Percentiles rank a stretch among this genome's conserved stretches.
Evolutionary conservation across 2,888 invertebrate species (phyloP).

Genomic region (Schizotus pectinicornis): DNA sequence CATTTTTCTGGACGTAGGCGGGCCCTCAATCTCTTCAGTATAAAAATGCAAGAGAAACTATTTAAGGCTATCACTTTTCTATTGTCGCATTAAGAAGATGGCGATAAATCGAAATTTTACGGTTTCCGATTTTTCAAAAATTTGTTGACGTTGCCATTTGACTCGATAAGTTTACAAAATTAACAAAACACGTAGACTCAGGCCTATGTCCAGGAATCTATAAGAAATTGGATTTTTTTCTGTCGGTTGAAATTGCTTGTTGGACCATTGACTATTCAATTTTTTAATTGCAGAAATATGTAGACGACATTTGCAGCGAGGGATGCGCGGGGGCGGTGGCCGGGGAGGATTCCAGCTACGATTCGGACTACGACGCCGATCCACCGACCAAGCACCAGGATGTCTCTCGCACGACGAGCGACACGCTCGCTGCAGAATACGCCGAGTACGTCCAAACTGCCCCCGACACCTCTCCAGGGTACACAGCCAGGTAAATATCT

Average conservation of each 20-base stretch:
- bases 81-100: not conserved
- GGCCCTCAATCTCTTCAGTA: not conserved
- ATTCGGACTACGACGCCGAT: slow-evolving; percentile 77
- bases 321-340: slow-evolving; percentile 58
- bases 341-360: slow-evolving; percentile 86
- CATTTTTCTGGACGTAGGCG: no score
- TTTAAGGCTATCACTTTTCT: not conserved
- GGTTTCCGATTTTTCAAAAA: no score
- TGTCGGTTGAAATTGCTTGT: not conserved
- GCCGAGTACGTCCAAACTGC: slow-evolving; percentile 78
- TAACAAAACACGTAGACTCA: no score
- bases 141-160: no score
- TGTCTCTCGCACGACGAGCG: slow-evolving; percentile 82
- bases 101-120: not conserved
- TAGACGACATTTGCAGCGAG: slow-evolving; percentile 68
- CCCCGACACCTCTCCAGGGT: slow-evolving; percentile 52
- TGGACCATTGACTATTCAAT: not conserved
- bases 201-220: no score
- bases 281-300: slow-evolving; percentile 70
- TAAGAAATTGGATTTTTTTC: not conserved
- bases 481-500: slow-evolving; percentile 44
- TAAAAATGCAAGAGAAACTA: not conserved
- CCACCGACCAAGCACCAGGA: slow-evolving; percentile 67
- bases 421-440: slow-evolving; percentile 85
- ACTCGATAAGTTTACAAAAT: no score